Evolutionary conservation across 2,888 invertebrate species (phyloP), one percentile per base, ranked within the genome.

Genomic region (Nowickia ferox): DNA sequence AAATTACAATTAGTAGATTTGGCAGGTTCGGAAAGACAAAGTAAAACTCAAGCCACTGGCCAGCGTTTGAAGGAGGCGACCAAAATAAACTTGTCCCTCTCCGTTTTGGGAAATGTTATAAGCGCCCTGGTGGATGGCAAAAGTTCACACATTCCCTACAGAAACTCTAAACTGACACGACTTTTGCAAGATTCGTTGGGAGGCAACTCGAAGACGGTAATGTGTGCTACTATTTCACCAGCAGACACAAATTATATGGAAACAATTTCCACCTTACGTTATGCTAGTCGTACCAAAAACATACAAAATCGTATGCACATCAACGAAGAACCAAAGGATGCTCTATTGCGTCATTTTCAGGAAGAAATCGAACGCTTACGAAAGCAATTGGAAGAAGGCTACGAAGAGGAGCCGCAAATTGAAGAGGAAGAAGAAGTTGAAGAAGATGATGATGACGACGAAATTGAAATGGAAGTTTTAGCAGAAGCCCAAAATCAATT

Each of bases 141-240:
- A 93, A 97, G 97, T 89, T 97, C 97, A 0, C 99, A 99, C 93
- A 97, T 99, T 89, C 99, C 99, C 0, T 99, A 99, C 93, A 95
- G 99, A 89, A 99, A 99, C 94, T 98, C 98, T 0, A 99, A 99
- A 93, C 93, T 99, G 46, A 99, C 99, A 0, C 93, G 98, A 13
- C 93, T 98, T 48, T 94, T 99, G 84, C 99, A 99, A 93, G 99
- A 99, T 93, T 99, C 99, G 0, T 94, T 99, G 1, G 99, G 99
- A 1, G 99, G 99, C 0, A 99, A 99, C 93, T 97, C 98, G 0
- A 98, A 98, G 94, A 98, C 98, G 30, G 96, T 98, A 19, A 98
- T 98, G 98, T 97, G 98, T 91, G 99, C 99, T 5, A 99, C 98
- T 89, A 95, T 99, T 55, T 98, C 99, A n/a, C 99, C 99, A 6